Evolutionary conservation across 2,113 vertebrate species (phyloP).

Genomic region (Brachypteracias leptosomus): DNA sequence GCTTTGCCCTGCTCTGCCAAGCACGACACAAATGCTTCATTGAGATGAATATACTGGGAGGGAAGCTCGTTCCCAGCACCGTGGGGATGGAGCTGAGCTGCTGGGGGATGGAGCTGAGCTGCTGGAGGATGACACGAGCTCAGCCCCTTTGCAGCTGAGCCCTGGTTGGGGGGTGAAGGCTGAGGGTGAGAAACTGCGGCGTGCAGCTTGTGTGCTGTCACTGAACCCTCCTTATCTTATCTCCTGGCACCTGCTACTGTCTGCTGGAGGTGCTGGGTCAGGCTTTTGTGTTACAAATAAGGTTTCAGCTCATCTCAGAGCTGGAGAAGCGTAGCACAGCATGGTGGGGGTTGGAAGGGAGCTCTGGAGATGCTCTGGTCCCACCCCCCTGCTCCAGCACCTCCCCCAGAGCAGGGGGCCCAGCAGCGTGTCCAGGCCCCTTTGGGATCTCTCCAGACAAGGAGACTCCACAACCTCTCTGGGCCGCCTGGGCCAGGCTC

Average conservation of each 20-base stretch:
- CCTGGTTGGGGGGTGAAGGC: neutral
- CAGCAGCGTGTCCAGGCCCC: too few species aligned
- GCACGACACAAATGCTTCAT: slow-evolving; percentile 45
- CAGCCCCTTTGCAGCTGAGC: neutral
- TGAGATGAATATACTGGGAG: neutral
- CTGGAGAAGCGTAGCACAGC: fast-evolving
- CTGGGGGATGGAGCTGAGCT: neutral
- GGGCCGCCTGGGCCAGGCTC: too few species aligned
- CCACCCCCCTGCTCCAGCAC: too few species aligned
- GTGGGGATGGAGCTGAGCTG: neutral
- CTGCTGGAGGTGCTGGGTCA: neutral
- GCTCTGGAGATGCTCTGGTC: neutral
- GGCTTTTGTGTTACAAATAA: neutral
- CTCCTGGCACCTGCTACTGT: neutral
- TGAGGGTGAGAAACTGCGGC: neutral
- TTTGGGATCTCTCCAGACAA: too few species aligned
- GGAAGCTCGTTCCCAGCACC: neutral
- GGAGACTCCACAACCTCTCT: too few species aligned
- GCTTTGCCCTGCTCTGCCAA: slow-evolving; percentile 14
- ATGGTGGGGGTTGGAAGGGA: neutral
- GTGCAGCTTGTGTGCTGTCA: neutral
- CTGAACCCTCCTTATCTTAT: neutral
- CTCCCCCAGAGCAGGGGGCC: too few species aligned
- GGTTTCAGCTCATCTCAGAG: neutral
- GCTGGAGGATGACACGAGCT: neutral